Conservation (phyloP, 1,140 invertebrate species). For the Saxidomus purpurata region DNA sequence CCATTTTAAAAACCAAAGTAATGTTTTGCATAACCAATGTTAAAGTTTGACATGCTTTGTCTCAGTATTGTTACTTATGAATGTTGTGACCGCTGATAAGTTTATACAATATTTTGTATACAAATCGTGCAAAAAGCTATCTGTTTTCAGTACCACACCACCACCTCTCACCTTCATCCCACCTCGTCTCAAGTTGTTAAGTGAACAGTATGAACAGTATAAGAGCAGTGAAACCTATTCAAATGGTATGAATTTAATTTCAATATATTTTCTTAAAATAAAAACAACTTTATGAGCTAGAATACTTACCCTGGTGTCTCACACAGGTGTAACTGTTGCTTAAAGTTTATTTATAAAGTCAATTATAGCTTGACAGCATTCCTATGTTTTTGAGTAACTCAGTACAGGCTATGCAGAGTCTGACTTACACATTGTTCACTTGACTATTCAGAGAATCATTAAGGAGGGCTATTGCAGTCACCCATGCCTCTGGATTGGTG, state of each 20-base stretch:
- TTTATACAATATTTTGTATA: background rate
- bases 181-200: background rate
- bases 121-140: background rate
- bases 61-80: background rate
- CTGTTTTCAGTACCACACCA: background rate
- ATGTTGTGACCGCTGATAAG: background rate
- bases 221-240: background rate
- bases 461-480: no score
- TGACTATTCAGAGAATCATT: no score
- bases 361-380: no score
- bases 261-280: no score
- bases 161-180: background rate
- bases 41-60: background rate
- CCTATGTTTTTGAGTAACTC: no score
- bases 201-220: background rate
- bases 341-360: no score
- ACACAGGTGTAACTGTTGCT: no score
- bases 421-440: no score
- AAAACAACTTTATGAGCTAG: no score
- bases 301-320: no score
- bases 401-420: no score
- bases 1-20: background rate
- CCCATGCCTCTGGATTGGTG: no score
- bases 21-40: background rate
- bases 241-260: background rate